These are phyloP conservation scores for Chiroxiphia lanceolata DNA, from an alignment of 2,797 vertebrate genomes.

Conservation along the genomic window DNA sequence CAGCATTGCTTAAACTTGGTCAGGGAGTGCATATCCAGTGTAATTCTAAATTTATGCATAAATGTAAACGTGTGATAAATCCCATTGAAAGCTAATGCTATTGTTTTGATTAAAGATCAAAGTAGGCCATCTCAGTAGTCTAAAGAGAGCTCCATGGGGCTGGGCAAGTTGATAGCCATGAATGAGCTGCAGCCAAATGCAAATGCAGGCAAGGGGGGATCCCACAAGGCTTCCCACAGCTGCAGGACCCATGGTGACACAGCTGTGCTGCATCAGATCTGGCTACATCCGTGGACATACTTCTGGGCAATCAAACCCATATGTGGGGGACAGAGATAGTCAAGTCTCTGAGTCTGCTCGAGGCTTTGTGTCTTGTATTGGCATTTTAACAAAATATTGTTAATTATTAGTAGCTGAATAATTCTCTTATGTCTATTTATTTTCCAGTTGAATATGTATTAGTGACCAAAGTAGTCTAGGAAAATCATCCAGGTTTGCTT, in stretches of 20 bases:
- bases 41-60: background rate
- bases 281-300: accelerated
- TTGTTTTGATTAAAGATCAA: background rate
- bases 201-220: background rate
- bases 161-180: accelerated
- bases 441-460: background rate
- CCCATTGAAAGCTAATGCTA: background rate
- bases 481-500: background rate
- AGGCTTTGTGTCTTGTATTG: background rate
- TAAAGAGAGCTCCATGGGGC: background rate
- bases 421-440: background rate
- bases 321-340: background rate
- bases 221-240: background rate
- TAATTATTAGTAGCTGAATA: background rate
- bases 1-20: background rate
- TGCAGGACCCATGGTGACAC: background rate
- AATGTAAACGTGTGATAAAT: background rate
- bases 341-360: background rate
- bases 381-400: background rate
- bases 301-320: background rate
- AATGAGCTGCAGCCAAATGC: background rate
- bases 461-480: background rate
- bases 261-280: background rate
- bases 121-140: background rate
- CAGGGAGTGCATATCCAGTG: background rate